Evolutionary conservation across 2,888 invertebrate species (phyloP), one percentile per base, ranked within the genome.

Genomic region (Pristionchus arcanus): DNA sequence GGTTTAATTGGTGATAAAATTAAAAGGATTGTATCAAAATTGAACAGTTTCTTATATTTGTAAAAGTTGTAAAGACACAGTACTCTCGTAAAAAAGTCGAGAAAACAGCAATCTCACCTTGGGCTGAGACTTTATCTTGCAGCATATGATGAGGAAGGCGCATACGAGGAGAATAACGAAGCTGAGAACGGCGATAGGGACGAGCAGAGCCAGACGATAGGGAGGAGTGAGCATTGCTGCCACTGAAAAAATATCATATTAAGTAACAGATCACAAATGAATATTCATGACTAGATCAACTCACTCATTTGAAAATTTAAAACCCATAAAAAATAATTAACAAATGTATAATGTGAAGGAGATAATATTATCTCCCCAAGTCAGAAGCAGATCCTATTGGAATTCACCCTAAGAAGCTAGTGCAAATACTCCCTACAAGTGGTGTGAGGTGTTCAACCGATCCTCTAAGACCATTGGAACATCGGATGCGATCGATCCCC

Each of bases 81-180:
- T 42, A 25, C n/a, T n/a, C n/a, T n/a, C n/a, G n/a, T n/a, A n/a
- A n/a, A n/a, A n/a, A n/a, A n/a, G n/a, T n/a, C n/a, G n/a, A n/a
- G n/a, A n/a, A n/a, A n/a, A n/a, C n/a, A n/a, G n/a, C n/a, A n/a
- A 9, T 49, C 49, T 55, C 25, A 88, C 87, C 74, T 88, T 88
- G 55, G 74, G 31, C 4, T 53, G n/a, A 0, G 63, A 53, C 42
- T 74, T 88, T 55, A 53, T 21, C 34, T 25, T 89, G 86, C 91
- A 92, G 90, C 92, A 92, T 13, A 92, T 90, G 63, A 92, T 66
- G 86, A 91, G 85, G 71, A 92, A 90, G 7, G 91, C 89, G 37
- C 91, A 86, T 13, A 91, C 71, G n/a, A 91, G 74, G 16, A 92
- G 87, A 49, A 91, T 37, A 15, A 91, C 84, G 77, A 91, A 89